Percentiles rank a stretch among this genome's conserved stretches.
Conservation (phyloP, 2,113 vertebrate genomes). For the Chauna torquata region DNA sequence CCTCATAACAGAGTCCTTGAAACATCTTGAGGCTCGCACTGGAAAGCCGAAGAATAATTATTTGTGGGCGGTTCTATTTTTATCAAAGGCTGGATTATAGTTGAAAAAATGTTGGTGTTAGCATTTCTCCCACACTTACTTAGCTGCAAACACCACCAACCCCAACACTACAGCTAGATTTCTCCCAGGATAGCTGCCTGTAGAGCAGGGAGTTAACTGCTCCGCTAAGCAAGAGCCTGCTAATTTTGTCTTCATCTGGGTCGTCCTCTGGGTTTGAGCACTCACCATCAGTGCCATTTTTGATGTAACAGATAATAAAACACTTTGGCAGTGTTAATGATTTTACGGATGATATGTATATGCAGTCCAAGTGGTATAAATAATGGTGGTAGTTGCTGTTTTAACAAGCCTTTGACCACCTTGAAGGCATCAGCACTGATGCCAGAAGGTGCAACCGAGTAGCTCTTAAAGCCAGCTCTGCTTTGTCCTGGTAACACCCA, state of each 20-base stretch:
- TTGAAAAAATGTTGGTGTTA: neutral
- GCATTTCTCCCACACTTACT: neutral
- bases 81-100: slow-evolving; percentile 16
- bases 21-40: slow-evolving; percentile 30
- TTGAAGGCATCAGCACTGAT: neutral
- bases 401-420: neutral
- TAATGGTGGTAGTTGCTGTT: neutral
- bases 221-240: neutral
- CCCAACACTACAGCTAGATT: neutral
- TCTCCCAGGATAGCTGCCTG: neutral
- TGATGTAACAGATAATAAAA: neutral
- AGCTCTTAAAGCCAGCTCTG: neutral
- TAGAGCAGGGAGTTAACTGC: neutral
- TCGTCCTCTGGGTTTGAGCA: neutral
- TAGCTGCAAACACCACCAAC: neutral
- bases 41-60: slow-evolving; percentile 54
- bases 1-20: slow-evolving; percentile 47
- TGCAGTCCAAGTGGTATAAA: neutral
- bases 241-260: neutral
- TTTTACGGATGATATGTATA: neutral
- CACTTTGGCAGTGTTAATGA: neutral
- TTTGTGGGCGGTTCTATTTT: slow-evolving; percentile 44
- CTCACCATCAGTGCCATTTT: neutral
- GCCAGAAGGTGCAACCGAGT: neutral
- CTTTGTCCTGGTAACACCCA: neutral